Base-by-base conservation (phyloP, 2,113 vertebrate genomes). In the Chelonoidis abingdonii region DNA sequence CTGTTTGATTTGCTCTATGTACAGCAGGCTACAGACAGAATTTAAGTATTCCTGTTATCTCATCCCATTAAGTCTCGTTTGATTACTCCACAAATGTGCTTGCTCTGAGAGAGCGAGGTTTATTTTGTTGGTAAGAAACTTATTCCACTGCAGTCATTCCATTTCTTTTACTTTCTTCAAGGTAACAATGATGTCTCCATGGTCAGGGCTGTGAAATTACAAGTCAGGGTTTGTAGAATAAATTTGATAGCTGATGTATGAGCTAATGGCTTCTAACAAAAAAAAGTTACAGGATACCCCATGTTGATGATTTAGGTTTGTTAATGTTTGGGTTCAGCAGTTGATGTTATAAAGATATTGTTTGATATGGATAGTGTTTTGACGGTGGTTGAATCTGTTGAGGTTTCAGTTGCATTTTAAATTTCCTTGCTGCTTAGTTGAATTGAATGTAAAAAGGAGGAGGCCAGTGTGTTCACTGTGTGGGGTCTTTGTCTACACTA, bases 41-140 rank as follows among this genome's bases (percentile, higher is more conserved):
- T 87, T 79, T 65, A 89, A 90, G 5, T 31, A 13, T 5, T 21
- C 3, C 27, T 80, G 8, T 52, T 80, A 29, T 47, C 44, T 57
- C 53, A 7, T 75, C 44, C 83, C 35, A 1, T 35, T 14, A 80
- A 87, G 80, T 44, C 1, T 78, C 14, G 38, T n/a, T 62, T 35
- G 59, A 80, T 35, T 62, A 29, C 0, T 19, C 17, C 84, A 31
- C 16, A 59, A 83, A 59, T 83, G 38, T 83, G 38, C 38, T 31
- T 29, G 81, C 54, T 91, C 57, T 69, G 54, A 56, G 86, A 56
- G 87, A 25, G 27, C 0, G 0, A 75, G 80, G 24, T 24, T 14
- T 25, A 62, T 80, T 91, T 75, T 76, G 22, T 81, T 50, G 22
- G 17, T 59, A 38, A 65, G 72, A 79, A 92, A 96, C 31, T 41